These are phyloP conservation scores for Andrena marginata DNA, from an alignment of 2,888 invertebrate species.

Conservation along the genomic window DNA sequence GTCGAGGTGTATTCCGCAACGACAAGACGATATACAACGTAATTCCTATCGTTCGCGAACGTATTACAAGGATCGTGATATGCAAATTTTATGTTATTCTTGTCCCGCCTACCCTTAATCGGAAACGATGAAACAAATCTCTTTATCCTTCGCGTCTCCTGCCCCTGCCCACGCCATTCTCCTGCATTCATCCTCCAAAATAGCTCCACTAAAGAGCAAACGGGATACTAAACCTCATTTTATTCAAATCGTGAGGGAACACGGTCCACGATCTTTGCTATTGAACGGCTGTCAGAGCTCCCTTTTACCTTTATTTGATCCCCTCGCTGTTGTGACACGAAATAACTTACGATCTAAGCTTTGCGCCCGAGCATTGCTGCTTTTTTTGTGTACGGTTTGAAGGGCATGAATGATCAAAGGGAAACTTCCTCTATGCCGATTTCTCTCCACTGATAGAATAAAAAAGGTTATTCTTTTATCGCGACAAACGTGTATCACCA, in stretches of 20 bases:
- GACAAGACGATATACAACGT: constrained; percentile 17
- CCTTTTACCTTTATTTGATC: constrained; percentile 40
- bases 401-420: constrained; percentile 17
- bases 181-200: constrained; percentile 43
- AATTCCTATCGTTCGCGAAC: constrained; percentile 58
- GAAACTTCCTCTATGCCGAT: neutral
- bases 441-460: neutral
- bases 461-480: constrained; percentile 6
- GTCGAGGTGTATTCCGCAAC: neutral
- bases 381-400: constrained; percentile 2
- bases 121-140: constrained; percentile 57
- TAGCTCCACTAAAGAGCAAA: constrained; percentile 39
- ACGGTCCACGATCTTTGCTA: constrained; percentile 32
- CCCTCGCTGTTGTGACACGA: neutral
- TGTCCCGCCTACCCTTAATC: neutral
- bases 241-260: constrained; percentile 31
- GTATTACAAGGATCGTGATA: constrained; percentile 35
- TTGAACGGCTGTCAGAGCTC: constrained; percentile 13
- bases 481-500: neutral
- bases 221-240: constrained; percentile 39
- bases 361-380: neutral
- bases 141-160: constrained; percentile 42
- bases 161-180: neutral
- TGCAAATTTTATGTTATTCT: constrained; percentile 57
- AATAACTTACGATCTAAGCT: constrained; percentile 31